These are phyloP conservation scores for Pyrgus malvae DNA, from an alignment of 2,888 invertebrate species.

Conservation along the genomic window DNA sequence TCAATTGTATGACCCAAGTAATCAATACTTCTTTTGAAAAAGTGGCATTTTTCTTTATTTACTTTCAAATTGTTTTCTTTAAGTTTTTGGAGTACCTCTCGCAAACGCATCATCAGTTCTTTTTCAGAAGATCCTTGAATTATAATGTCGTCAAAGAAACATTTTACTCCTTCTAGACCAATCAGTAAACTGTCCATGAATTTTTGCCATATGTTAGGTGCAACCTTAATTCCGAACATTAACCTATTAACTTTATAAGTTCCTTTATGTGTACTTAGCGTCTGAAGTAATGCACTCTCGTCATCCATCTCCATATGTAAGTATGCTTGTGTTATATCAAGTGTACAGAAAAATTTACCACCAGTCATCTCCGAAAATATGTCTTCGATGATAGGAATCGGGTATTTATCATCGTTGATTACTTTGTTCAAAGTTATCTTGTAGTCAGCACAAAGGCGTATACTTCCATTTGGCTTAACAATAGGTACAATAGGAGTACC, in stretches of 20 bases:
- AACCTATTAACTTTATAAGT: slow-evolving; percentile 42
- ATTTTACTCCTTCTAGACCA: slow-evolving; percentile 37
- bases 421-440: slow-evolving; percentile 21
- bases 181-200: slow-evolving; percentile 44
- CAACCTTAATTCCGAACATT: slow-evolving; percentile 42
- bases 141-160: slow-evolving; percentile 45
- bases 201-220: slow-evolving; percentile 41
- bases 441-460: slow-evolving; percentile 22
- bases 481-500: slow-evolving; percentile 20
- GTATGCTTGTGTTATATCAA: slow-evolving; percentile 28
- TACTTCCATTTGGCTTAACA: slow-evolving; percentile 23
- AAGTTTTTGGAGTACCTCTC: neutral
- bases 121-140: slow-evolving; percentile 34
- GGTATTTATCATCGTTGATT: slow-evolving; percentile 25
- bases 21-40: neutral
- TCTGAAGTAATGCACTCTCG: neutral
- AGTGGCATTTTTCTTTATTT: neutral
- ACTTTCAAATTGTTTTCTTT: neutral
- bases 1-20: neutral
- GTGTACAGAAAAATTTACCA: slow-evolving; percentile 23
- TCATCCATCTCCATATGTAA: slow-evolving; percentile 17
- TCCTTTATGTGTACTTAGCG: slow-evolving; percentile 40
- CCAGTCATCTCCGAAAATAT: slow-evolving; percentile 29
- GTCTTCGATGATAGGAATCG: slow-evolving; percentile 29
- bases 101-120: slow-evolving; percentile 9